Evolutionary conservation across 2,888 invertebrate species (phyloP).

Genomic region (Stomorhina lunata): DNA sequence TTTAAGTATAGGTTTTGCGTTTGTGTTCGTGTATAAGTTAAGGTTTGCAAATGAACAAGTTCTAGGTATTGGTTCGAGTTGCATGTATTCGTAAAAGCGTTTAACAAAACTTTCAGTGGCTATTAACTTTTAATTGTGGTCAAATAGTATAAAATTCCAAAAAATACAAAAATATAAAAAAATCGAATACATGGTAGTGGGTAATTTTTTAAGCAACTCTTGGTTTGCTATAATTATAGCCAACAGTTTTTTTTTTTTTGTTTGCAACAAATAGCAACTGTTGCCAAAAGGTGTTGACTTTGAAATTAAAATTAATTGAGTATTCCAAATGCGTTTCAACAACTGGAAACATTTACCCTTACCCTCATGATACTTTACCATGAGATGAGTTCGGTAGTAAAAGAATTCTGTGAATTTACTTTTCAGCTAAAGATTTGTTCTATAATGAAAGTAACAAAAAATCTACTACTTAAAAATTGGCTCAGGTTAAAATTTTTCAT

Average conservation of each 20-base stretch:
- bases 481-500: constrained; percentile 46
- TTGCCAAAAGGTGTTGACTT: constrained; percentile 74
- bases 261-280: constrained; percentile 13
- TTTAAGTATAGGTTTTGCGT: too few relatives aligned
- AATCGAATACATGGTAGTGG: constrained; percentile 7
- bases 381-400: background rate
- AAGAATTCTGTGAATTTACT: background rate
- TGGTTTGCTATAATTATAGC: constrained; percentile 49
- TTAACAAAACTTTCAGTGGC: constrained; percentile 60
- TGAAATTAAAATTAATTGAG: constrained; percentile 77
- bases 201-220: constrained; percentile 48
- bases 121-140: constrained; percentile 67
- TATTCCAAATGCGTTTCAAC: constrained; percentile 73
- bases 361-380: background rate
- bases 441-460: background rate
- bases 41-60: background rate
- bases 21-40: background rate
- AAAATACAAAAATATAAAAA: constrained; percentile 2
- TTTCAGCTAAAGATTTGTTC: background rate
- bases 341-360: background rate
- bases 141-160: constrained; percentile 51
- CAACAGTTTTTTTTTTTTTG: background rate
- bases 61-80: background rate
- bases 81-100: constrained; percentile 19
- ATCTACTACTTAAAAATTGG: constrained; percentile 25